A percentile compares a stretch with the other conserved stretches of the same genome.
phyloP scores from a whole-genome alignment of 2,888 invertebrate species.

The Automeris io region DNA sequence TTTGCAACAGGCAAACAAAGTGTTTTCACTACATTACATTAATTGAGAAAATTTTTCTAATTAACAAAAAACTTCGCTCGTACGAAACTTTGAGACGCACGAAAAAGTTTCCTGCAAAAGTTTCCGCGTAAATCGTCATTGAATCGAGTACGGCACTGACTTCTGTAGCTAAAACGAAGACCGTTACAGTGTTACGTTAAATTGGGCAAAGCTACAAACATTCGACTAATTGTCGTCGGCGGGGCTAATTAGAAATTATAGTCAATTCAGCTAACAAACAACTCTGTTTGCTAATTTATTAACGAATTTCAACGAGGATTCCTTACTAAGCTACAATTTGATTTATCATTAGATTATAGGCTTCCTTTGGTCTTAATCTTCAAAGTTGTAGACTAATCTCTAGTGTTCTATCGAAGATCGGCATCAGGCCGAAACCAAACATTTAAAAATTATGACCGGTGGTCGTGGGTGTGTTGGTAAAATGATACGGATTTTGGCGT shows the following conservation, averaged over 20 bases:
- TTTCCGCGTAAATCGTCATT: background rate
- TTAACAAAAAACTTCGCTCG: conserved; percentile 1
- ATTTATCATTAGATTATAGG: too few species aligned
- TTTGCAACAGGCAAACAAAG: too few species aligned
- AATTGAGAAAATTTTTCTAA: background rate
- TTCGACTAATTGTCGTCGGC: conserved; percentile 41
- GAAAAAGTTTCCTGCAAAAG: background rate
- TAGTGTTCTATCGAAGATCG: too few species aligned
- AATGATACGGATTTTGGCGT: too few species aligned
- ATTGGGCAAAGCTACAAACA: conserved; percentile 32
- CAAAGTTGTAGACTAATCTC: too few species aligned
- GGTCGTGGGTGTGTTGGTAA: too few species aligned
- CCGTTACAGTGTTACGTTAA: conserved; percentile 9
- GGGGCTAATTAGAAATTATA: conserved; percentile 53
- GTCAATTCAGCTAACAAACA: conserved; percentile 43
- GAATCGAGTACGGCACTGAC: background rate
- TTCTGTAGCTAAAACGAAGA: background rate
- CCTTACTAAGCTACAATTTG: background rate
- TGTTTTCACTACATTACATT: background rate
- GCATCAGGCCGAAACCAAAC: too few species aligned
- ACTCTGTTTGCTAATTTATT: conserved; percentile 48
- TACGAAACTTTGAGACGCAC: background rate
- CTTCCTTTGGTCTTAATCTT: too few species aligned
- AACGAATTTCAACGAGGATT: conserved; percentile 36
- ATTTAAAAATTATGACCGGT: too few species aligned